Percentiles rank a stretch among this genome's conserved stretches.
Conservation (phyloP, 2,113 vertebrate species). For the Oriolus oriolus region DNA sequence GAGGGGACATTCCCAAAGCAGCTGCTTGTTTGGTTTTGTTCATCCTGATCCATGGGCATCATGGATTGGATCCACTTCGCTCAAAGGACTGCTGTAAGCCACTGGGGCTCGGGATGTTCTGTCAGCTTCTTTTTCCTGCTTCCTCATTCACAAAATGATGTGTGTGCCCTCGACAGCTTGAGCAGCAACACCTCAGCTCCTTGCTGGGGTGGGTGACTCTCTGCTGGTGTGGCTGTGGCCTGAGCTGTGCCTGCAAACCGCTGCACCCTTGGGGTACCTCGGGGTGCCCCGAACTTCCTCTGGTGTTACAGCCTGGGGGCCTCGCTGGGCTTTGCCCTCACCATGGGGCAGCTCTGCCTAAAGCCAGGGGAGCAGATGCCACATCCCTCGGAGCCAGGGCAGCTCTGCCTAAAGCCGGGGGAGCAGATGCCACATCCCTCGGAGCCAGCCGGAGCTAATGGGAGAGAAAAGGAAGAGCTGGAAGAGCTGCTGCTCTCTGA, state of each 20-base stretch:
- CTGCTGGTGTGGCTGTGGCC: background rate
- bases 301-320: accelerated
- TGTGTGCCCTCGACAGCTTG: background rate
- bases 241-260: background rate
- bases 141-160: background rate
- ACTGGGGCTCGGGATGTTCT: accelerated
- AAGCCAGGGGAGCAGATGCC: background rate
- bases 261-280: background rate
- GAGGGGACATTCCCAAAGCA: background rate
- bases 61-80: background rate
- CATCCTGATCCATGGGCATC: background rate
- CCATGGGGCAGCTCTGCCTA: background rate
- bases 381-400: background rate
- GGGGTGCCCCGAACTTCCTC: accelerated
- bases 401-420: background rate
- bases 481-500: background rate
- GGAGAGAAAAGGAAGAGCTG: accelerated
- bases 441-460: background rate
- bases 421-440: background rate
- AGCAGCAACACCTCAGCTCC: background rate
- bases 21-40: background rate
- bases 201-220: background rate
- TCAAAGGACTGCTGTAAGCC: background rate
- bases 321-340: background rate
- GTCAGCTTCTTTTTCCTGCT: background rate